These are phyloP conservation scores for Schizopygopsis pylzovi DNA, from an alignment of 2,797 vertebrate species.

Conservation along the genomic window DNA sequence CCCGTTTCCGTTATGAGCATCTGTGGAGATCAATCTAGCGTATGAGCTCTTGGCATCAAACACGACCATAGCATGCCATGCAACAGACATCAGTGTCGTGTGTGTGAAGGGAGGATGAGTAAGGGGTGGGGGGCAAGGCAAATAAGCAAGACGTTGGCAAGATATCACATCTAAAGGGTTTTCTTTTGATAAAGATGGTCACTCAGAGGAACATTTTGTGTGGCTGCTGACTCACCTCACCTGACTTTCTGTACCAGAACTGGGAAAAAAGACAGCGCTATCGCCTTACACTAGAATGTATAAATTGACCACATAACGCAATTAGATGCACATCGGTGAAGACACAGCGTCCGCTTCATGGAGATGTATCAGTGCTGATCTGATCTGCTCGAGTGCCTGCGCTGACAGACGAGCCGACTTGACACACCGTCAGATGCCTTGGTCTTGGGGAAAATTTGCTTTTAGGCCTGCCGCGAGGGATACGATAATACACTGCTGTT, in stretches of 20 bases:
- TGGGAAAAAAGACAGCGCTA: not conserved
- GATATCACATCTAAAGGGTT: not conserved
- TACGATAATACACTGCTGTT: not conserved
- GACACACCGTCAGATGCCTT: slow-evolving; percentile 23
- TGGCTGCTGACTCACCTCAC: slow-evolving; percentile 36
- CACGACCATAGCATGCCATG: slow-evolving; percentile 17
- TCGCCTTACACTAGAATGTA: slow-evolving; percentile 11
- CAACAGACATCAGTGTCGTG: slow-evolving; percentile 41
- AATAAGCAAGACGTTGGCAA: slow-evolving; percentile 12
- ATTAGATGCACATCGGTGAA: slow-evolving; percentile 14
- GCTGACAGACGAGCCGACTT: slow-evolving; percentile 24
- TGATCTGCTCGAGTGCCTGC: slow-evolving; percentile 35
- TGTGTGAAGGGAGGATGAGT: slow-evolving; percentile 27
- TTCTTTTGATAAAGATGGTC: not conserved
- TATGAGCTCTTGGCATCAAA: slow-evolving; percentile 6
- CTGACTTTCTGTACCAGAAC: slow-evolving; percentile 14
- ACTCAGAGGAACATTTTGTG: slow-evolving; percentile 9
- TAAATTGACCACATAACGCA: slow-evolving; percentile 6
- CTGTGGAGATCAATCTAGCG: slow-evolving; percentile 24
- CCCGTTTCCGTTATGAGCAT: slow-evolving; percentile 3
- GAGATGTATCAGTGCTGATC: slow-evolving; percentile 12
- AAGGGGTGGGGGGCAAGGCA: slow-evolving; percentile 38
- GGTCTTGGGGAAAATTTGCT: not conserved
- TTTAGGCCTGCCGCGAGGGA: not conserved
- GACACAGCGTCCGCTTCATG: slow-evolving; percentile 22